Conservation (phyloP, 2,888 invertebrate species). For the Crossocerus cetratus region DNA sequence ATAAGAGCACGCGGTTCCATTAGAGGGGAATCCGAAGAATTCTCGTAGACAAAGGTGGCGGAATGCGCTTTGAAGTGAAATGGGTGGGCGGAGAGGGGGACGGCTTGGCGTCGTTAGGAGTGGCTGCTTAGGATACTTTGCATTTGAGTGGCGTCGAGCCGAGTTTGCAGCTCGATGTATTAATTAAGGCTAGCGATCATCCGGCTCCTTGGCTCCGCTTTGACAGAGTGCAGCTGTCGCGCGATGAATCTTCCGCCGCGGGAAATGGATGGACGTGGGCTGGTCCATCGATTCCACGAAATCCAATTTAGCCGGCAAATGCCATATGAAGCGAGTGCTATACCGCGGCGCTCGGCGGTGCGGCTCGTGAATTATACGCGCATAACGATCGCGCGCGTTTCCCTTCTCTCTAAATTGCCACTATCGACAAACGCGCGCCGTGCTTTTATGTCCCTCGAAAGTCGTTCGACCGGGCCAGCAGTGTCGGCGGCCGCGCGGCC, state of each 20-base stretch:
- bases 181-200: slow-evolving; percentile 4
- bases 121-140: slow-evolving; percentile 5
- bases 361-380: slow-evolving; percentile 48
- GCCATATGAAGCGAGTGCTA: slow-evolving; percentile 18
- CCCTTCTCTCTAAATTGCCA: slow-evolving; percentile 40
- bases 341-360: slow-evolving; percentile 28
- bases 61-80: slow-evolving; percentile 16
- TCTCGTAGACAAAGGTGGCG: slow-evolving; percentile 34
- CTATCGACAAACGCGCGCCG: slow-evolving; percentile 43
- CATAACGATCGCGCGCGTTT: slow-evolving; percentile 39
- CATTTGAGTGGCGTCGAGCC: slow-evolving; percentile 15
- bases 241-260: no score
- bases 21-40: slow-evolving; percentile 51
- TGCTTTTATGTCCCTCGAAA: slow-evolving; percentile 48
- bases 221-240: no score
- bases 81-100: background rate
- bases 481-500: no score
- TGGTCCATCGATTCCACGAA: slow-evolving; percentile 27
- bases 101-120: slow-evolving; percentile 1
- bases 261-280: no score
- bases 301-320: slow-evolving; percentile 51
- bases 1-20: slow-evolving; percentile 53
- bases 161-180: slow-evolving; percentile 13
- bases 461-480: slow-evolving; percentile 24
- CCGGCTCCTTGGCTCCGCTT: no score